These are phyloP conservation scores for Strix aluco DNA, from an alignment of 2,113 vertebrate species.

Conservation along the genomic window DNA sequence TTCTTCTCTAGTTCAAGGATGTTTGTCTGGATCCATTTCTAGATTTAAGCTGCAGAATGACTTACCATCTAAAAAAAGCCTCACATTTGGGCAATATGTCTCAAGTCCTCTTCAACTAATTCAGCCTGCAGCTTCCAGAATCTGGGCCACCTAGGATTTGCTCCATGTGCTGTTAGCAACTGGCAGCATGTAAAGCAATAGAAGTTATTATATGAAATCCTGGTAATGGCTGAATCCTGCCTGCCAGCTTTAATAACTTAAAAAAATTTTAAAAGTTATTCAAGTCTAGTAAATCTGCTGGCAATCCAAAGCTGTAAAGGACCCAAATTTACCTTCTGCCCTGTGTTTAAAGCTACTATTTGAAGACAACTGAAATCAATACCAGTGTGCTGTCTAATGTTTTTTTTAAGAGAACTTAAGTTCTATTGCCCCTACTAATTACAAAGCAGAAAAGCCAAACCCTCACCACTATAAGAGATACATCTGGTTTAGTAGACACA, in stretches of 20 bases:
- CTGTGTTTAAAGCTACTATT: constrained; percentile 21
- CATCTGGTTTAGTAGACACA: not conserved
- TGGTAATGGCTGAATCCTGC: constrained; percentile 41
- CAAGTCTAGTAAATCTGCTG: constrained; percentile 46
- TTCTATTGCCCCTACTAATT: not conserved
- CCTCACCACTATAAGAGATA: not conserved
- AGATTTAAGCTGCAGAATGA: constrained; percentile 25
- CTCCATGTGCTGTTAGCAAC: constrained; percentile 46
- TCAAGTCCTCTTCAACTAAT: constrained; percentile 34
- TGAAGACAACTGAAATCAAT: not conserved
- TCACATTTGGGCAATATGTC: constrained; percentile 17
- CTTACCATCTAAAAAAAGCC: constrained; percentile 28
- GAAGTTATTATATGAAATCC: constrained; percentile 44
- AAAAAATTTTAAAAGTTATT: constrained; percentile 19
- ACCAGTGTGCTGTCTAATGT: no score
- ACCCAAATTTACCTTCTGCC: constrained; percentile 58
- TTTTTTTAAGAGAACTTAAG: constrained; percentile 6
- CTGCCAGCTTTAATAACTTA: constrained; percentile 56
- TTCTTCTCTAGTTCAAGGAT: constrained; percentile 13
- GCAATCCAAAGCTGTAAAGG: constrained; percentile 40
- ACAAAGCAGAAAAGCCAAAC: not conserved
- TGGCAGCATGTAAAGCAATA: constrained; percentile 26
- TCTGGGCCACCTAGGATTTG: constrained; percentile 38
- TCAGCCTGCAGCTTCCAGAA: constrained; percentile 24
- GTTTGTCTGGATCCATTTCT: constrained; percentile 30